Evolutionary conservation across 2,113 vertebrate genomes (phyloP).

Genomic region (Plecturocebus donacophilus): DNA sequence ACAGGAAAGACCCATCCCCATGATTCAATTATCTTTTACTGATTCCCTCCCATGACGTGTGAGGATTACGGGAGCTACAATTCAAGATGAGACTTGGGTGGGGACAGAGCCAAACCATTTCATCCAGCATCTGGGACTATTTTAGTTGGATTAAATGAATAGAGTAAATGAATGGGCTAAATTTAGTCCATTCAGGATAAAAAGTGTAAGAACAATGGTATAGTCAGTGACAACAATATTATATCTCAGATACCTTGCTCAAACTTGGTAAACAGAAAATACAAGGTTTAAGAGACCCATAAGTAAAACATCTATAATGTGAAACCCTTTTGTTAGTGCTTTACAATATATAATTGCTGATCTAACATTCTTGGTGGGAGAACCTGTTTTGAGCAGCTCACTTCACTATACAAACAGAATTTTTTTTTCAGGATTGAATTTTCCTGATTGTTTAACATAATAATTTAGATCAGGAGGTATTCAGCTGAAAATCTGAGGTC

Average conservation of each 20-base stretch:
- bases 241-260: background rate
- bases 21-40: too few relatives aligned
- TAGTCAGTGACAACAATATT: background rate
- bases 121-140: too few relatives aligned
- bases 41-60: too few relatives aligned
- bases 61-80: too few relatives aligned
- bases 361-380: conserved; percentile 4
- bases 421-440: background rate
- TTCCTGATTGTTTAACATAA: background rate
- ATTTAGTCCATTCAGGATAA: background rate
- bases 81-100: too few relatives aligned
- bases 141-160: too few relatives aligned
- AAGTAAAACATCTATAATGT: conserved; percentile 14
- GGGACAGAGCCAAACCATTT: too few relatives aligned
- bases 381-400: background rate
- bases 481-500: background rate
- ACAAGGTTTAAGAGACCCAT: background rate
- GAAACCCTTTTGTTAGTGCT: background rate
- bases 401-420: background rate
- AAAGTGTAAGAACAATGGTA: background rate
- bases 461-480: background rate
- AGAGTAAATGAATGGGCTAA: too few relatives aligned
- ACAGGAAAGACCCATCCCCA: too few relatives aligned
- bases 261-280: background rate
- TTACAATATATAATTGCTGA: background rate